These are phyloP conservation scores for Epinotia ramella DNA, from an alignment of 2,888 invertebrate genomes.

Conservation along the genomic window DNA sequence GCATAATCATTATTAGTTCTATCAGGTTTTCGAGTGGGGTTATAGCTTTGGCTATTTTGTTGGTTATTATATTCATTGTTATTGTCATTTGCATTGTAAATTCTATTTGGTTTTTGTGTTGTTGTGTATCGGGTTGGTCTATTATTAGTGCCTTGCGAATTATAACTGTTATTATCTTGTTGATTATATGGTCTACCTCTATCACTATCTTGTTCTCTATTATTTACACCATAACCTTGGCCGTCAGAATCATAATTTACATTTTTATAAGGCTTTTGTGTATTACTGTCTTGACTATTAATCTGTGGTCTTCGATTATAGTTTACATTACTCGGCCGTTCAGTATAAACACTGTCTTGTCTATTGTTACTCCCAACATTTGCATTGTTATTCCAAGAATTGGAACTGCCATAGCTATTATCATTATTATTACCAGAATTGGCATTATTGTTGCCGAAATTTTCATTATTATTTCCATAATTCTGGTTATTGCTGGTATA, in stretches of 20 bases:
- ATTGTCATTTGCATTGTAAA: neutral
- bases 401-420: conserved; percentile 13
- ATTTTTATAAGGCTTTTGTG: conserved; percentile 15
- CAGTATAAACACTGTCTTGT: conserved; percentile 16
- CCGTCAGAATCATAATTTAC: conserved; percentile 7
- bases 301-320: conserved; percentile 21
- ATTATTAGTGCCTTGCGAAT: conserved; percentile 7
- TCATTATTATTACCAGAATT: neutral
- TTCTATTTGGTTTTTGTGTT: conserved; percentile 28
- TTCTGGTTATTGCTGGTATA: conserved; percentile 5
- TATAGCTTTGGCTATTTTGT: conserved; percentile 16
- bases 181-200: conserved; percentile 14
- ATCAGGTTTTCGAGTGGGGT: conserved; percentile 18
- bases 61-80: conserved; percentile 23
- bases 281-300: conserved; percentile 19
- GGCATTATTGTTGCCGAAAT: conserved; percentile 18
- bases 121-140: conserved; percentile 2
- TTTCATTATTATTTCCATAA: conserved; percentile 14
- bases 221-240: conserved; percentile 25
- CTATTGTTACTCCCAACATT: conserved; percentile 2
- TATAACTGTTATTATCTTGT: conserved; percentile 18
- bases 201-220: conserved; percentile 7
- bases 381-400: conserved; percentile 9
- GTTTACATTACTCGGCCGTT: conserved; percentile 18
- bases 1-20: conserved; percentile 7